Conservation (phyloP, 2,888 invertebrate species). For the Fissipunctia ypsillon region DNA sequence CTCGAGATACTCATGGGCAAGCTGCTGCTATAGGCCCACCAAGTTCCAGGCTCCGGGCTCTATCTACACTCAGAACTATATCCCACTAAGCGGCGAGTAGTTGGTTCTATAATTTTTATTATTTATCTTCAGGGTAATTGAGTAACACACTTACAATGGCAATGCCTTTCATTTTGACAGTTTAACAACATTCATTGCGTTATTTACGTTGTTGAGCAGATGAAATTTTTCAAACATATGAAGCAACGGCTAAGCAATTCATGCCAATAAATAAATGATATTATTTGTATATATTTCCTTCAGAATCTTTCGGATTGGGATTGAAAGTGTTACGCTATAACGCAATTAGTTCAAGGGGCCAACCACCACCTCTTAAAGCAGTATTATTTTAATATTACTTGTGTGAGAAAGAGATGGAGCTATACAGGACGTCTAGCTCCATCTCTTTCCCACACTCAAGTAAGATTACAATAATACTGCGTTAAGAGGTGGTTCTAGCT, state of each 20-base stretch:
- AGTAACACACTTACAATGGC: neutral
- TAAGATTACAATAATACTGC: no score
- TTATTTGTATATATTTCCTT: neutral
- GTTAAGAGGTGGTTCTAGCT: no score
- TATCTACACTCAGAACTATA: neutral
- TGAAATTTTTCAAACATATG: no score
- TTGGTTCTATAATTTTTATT: neutral
- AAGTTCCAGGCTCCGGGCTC: neutral
- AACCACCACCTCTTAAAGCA: no score
- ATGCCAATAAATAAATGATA: neutral
- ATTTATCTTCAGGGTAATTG: neutral
- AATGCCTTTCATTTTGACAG: neutral
- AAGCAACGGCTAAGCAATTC: no score
- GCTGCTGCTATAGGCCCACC: slow-evolving; percentile 90
- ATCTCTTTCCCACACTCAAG: no score
- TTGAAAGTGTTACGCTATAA: neutral
- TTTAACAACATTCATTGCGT: neutral
- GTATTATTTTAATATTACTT: no score
- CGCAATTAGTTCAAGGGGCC: no score
- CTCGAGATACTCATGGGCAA: slow-evolving; percentile 95
- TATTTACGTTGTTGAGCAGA: no score
- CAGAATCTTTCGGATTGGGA: neutral
- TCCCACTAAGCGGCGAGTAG: neutral
- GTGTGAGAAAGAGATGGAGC: no score
- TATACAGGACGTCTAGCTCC: no score